phyloP scores from a whole-genome alignment of 2,888 invertebrate genomes.

The Orchesella flavescens region DNA sequence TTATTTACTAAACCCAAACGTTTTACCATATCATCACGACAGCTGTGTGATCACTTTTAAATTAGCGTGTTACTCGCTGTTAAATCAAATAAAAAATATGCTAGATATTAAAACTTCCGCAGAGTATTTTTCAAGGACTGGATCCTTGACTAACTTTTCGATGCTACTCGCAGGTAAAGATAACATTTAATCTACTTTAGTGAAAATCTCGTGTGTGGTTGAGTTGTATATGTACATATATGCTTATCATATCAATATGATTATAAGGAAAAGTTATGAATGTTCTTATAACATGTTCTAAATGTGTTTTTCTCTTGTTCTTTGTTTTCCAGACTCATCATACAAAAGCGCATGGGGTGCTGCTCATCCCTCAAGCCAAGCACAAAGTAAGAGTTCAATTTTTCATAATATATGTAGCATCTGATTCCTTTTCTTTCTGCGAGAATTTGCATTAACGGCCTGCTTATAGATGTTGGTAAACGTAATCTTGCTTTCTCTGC shows the following conservation, averaged over 20 bases:
- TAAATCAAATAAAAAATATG: slow-evolving; percentile 76
- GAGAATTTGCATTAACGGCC: too few species aligned
- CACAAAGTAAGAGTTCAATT: slow-evolving; percentile 80
- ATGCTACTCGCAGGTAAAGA: slow-evolving; percentile 93
- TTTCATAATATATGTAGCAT: slow-evolving; percentile 18
- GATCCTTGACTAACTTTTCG: slow-evolving; percentile 94
- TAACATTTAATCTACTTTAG: neutral
- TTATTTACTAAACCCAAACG: neutral
- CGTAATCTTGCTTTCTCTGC: neutral
- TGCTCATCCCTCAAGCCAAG: slow-evolving; percentile 83
- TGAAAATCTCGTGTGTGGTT: too few species aligned
- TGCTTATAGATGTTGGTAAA: neutral
- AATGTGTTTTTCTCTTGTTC: slow-evolving; percentile 11
- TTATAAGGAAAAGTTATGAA: too few species aligned
- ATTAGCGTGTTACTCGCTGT: neutral
- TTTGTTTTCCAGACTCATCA: slow-evolving; percentile 84
- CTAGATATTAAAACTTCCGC: slow-evolving; percentile 93
- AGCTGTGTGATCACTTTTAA: slow-evolving; percentile 9
- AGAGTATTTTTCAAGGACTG: slow-evolving; percentile 89
- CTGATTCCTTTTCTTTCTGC: neutral
- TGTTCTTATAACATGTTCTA: neutral
- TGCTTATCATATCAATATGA: too few species aligned
- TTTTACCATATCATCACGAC: slow-evolving; percentile 3
- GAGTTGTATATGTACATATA: too few species aligned
- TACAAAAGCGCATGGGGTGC: slow-evolving; percentile 89